These are phyloP conservation scores for Mus minutoides DNA, from an alignment of 2,797 vertebrate species.

Conservation along the genomic window DNA sequence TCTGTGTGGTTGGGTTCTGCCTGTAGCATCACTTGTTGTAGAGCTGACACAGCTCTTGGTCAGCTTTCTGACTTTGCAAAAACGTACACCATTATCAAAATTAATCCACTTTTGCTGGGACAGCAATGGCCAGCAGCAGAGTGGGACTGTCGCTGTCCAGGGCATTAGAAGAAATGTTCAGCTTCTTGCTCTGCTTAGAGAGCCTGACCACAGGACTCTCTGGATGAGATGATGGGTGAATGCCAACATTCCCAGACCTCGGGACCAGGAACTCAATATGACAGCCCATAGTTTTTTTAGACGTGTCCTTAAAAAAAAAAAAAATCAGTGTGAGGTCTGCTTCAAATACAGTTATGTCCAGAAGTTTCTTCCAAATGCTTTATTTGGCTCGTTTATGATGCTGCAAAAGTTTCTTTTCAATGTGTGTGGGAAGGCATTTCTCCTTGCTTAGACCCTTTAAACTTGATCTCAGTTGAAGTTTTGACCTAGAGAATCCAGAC, in stretches of 20 bases:
- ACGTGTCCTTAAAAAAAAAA: neutral
- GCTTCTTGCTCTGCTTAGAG: neutral
- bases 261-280: neutral
- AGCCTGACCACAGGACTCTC: neutral
- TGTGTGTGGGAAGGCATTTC: constrained; percentile 13
- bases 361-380: constrained; percentile 54
- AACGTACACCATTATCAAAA: neutral
- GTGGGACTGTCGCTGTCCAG: too few species aligned
- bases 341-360: constrained; percentile 14
- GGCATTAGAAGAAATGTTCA: neutral
- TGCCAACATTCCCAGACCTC: neutral
- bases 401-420: constrained; percentile 44
- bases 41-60: neutral
- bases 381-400: constrained; percentile 9
- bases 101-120: neutral
- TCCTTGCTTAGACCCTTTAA: constrained; percentile 41
- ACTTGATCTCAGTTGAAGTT: constrained; percentile 6
- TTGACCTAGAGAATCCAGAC: constrained; percentile 13
- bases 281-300: neutral
- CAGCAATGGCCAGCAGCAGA: neutral
- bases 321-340: constrained; percentile 30
- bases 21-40: neutral
- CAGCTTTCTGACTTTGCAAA: neutral
- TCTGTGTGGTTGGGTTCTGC: neutral
- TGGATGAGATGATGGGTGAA: neutral